Evolutionary conservation across 2,888 invertebrate genomes (phyloP), one percentile per base, ranked within the genome.

Genomic region (Carcina quercana): DNA sequence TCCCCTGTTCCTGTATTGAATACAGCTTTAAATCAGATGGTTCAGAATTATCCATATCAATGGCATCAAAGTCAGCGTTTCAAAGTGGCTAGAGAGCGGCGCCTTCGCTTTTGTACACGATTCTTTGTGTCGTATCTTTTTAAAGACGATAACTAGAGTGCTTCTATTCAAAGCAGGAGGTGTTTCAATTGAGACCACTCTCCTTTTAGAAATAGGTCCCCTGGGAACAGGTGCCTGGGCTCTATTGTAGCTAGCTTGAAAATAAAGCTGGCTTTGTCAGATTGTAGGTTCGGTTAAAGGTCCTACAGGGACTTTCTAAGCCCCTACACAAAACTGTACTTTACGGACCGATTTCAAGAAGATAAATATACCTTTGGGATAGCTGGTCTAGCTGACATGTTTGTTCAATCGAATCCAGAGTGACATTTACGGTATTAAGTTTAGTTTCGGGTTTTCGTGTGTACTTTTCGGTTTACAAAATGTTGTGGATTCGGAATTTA

Each of bases 121-220:
- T 47, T 52, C 50, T 59, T 59, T 54, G 46, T 50, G 45, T 39
- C 30, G 37, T 35, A 42, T 45, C 47, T 47, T 42, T 51, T 58
- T 51, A 43, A 45, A 47, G 20, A 50, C 43, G 45, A 49, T 52
- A 51, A 54, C 47, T 40, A 44, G 45, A 45, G 37, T 27, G 38
- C 35, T 33, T 48, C 42, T 45, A 47, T 50, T 54, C 40, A 48
- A 43, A 45, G 40, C 31, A 42, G 44, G 34, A 47, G 19, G 17
- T 13, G 28, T 40, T 43, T 47, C 41, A 43, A 48, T 45, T 42
- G 43, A 29, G 32, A 42, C 6, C 19, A 41, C 32, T 38, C 31
- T 19, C 29, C 34, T 42, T 19, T 35, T 25, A 11, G 24, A 35
- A 37, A 44, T 42, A 35, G 35, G 33, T 34, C 11, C 15, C 37